Evolutionary conservation across 2,888 invertebrate genomes (phyloP), one percentile per base, ranked within the genome.

Genomic region (Xestoiulus laeticollis): DNA sequence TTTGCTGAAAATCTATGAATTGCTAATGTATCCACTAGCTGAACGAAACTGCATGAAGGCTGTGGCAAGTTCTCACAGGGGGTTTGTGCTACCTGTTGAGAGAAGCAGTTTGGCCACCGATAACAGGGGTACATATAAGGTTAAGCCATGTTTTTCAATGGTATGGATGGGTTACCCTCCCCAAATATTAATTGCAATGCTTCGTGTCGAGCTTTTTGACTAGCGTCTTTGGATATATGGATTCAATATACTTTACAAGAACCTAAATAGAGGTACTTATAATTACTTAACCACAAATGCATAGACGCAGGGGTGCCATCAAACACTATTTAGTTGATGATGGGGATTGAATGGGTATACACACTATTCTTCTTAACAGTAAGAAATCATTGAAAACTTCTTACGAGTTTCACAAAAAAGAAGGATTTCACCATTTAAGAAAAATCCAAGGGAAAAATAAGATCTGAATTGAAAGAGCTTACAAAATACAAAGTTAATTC

Each of bases 71-170:
- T 68, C 68, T 68, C 68, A 68, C 22, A 22, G 22, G 68, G 68
- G 68, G 68, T 22, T 68, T 68, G 2, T 22, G 68, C 68, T 68
- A 68, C 68, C 68, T 68, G 68, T 68, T 26, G 68, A 68, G 68
- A 68, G n/a, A 68, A 68, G 68, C 68, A 26, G 68, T 68, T 68
- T 68, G 68, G 68, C 68, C 68, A 68, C 68, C 68, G 68, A 68
- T 68, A 68, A 68, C 68, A 68, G 68, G 68, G 68, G 68, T 22
- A 68, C 68, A 68, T 68, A n/a, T n/a, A 22, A 26, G 68, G 68
- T 68, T 68, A 68, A 68, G 68, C 68, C 33, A 26, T 68, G 68
- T 68, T 68, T n/a, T 26, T 68, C 68, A 68, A 68, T 68, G 22
- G 68, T 68, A 22, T n/a, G n/a, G 68, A 68, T 68, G 68, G 26